A percentile compares a stretch with the other conserved stretches of the same genome.
Evolutionary conservation across 2,888 invertebrate species (phyloP).

Genomic region (Harmothoe impar): DNA sequence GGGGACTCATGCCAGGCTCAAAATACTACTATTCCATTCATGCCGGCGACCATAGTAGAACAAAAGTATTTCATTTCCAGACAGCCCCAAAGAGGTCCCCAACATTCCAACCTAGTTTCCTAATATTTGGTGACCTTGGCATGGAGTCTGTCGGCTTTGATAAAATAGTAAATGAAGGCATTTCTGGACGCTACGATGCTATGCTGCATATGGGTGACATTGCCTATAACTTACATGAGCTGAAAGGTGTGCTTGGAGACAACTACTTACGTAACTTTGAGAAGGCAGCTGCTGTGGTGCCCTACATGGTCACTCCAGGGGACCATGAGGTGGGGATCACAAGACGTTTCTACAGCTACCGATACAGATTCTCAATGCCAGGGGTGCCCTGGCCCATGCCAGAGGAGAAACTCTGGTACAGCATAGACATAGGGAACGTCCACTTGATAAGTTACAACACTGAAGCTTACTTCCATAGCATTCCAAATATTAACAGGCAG

Average conservation of each 20-base stretch:
- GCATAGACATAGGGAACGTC: constrained; percentile 78
- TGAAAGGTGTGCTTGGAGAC: constrained; percentile 78
- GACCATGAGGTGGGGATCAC: constrained; percentile 74
- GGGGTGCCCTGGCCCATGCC: constrained; percentile 78
- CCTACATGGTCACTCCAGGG: constrained; percentile 80
- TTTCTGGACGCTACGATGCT: constrained; percentile 74
- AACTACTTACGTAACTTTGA: constrained; percentile 77
- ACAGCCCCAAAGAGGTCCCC: neutral
- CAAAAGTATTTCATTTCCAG: constrained; percentile 66
- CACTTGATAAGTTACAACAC: constrained; percentile 72
- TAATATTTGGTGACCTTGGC: constrained; percentile 81
- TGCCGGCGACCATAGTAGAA: constrained; percentile 73
- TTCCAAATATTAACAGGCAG: constrained; percentile 86
- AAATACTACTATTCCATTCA: constrained; percentile 75
- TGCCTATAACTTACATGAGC: constrained; percentile 78
- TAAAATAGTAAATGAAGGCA: constrained; percentile 75
- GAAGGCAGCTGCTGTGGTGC: constrained; percentile 77
- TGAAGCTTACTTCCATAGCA: constrained; percentile 72
- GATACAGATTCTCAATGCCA: constrained; percentile 79
- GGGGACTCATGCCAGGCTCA: constrained; percentile 68
- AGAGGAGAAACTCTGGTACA: constrained; percentile 81
- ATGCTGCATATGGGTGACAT: constrained; percentile 81
- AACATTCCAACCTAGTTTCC: constrained; percentile 74
- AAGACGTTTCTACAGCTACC: constrained; percentile 73
- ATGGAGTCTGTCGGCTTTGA: constrained; percentile 72